Base-by-base conservation (phyloP, 2,888 invertebrate species). In the Ceraclea dissimilis region DNA sequence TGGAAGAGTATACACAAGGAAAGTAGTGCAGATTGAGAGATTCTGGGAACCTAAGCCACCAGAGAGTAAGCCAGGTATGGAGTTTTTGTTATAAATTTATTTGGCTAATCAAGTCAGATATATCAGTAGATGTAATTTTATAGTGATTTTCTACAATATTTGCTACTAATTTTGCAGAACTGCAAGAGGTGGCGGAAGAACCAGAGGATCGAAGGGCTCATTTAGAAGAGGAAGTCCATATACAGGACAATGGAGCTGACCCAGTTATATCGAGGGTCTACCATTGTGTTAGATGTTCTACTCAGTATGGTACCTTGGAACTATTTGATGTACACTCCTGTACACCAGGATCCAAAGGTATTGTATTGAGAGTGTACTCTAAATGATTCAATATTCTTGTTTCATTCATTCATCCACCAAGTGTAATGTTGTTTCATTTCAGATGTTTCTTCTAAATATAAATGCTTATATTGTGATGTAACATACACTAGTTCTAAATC, bases 11-110 rank as follows among this genome's bases (percentile, higher is more conserved):
- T 78, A 78, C 57, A 75, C 76, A 0, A 71, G 78, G 57, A 79
- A 80, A 62, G 78, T 79, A 34, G 78, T 82, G 2, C 79, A 81
- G 69, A 78, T 82, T 44, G 81, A 81, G 52, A 78, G 80, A 64
- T 77, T 81, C 63, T 79, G 81, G 75, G 73, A 79, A 52, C 70
- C 72, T 50, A 64, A 39, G 8, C 16, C 8, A 31, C 8, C 6
- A 39, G 39, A 5, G 19, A 47, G 52, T 8, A 57, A 57, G 26
- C 33, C 44, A 47, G 56, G 52, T 21, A 39, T n/a, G 13, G n/a
- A 26, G 26, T 26, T 26, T 26, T 26, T n/a, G n/a, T n/a, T n/a
- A n/a, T n/a, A n/a, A n/a, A n/a, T n/a, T n/a, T n/a, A n/a, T n/a
- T n/a, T n/a, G n/a, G n/a, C n/a, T n/a, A n/a, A n/a, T n/a, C n/a